These are phyloP conservation scores for Lerista edwardsae DNA, from an alignment of 2,797 vertebrate genomes.

Conservation along the genomic window DNA sequence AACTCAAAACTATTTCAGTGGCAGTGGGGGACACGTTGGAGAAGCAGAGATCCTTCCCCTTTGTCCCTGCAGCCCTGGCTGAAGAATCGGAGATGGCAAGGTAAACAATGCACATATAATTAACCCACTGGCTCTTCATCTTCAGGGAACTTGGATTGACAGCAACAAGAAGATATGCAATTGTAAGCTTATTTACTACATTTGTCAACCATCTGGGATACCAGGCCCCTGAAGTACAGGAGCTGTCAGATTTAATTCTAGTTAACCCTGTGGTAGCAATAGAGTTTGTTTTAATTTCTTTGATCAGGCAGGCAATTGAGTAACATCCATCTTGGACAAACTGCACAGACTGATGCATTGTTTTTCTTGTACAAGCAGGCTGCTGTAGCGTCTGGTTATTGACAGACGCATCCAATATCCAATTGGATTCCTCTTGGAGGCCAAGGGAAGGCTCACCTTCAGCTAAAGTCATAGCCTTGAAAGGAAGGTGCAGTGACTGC, in stretches of 20 bases:
- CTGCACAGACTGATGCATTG: background rate
- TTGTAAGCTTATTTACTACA: conserved; percentile 64
- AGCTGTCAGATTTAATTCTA: conserved; percentile 50
- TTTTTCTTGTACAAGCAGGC: rapidly evolving
- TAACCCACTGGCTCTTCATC: conserved; percentile 41
- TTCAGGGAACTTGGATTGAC: conserved; percentile 50
- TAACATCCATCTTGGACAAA: background rate
- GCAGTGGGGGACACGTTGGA: background rate
- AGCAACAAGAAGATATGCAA: conserved; percentile 58
- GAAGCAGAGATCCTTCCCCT: background rate
- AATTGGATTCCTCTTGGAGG: conserved; percentile 4
- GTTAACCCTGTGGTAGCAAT: conserved; percentile 50
- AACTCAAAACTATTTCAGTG: background rate
- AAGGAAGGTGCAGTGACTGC: background rate
- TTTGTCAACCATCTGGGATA: conserved; percentile 63
- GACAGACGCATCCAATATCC: conserved; percentile 1
- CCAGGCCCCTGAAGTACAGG: conserved; percentile 46
- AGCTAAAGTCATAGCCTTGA: background rate
- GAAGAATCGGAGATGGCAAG: background rate
- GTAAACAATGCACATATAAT: conserved; percentile 29
- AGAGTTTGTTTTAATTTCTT: conserved; percentile 44
- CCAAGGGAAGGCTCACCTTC: background rate
- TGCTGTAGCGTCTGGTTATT: background rate
- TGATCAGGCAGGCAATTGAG: conserved; percentile 21
- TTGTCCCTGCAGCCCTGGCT: rapidly evolving